Conservation (phyloP, 2,888 invertebrate genomes). For the Helicoverpa assulta region DNA sequence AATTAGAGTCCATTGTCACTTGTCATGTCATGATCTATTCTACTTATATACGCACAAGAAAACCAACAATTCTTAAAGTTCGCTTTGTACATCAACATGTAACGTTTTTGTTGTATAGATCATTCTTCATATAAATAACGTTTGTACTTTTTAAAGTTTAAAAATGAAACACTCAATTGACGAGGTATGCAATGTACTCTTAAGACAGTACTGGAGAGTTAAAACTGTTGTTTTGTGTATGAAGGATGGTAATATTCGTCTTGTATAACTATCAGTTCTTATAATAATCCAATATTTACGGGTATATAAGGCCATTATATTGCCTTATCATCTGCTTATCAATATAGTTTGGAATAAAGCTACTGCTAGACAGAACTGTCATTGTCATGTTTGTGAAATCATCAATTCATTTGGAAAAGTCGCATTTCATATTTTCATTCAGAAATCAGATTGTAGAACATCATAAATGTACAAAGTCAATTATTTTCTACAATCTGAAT, state of each 20-base stretch:
- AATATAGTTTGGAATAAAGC: background rate
- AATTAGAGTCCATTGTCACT: constrained; percentile 19
- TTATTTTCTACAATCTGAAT: constrained; percentile 34
- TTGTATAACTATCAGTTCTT: background rate
- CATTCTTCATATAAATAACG: constrained; percentile 27
- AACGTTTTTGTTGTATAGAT: constrained; percentile 39
- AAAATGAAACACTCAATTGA: constrained; percentile 7
- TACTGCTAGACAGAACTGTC: no score
- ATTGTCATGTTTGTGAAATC: background rate
- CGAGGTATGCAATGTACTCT: constrained; percentile 1
- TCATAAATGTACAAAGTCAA: constrained; percentile 33
- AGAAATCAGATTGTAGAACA: constrained; percentile 24
- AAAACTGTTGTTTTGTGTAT: background rate
- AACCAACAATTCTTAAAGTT: constrained; percentile 47
- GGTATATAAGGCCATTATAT: background rate
- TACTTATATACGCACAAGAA: constrained; percentile 74
- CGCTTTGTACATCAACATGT: constrained; percentile 39
- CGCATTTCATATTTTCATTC: background rate
- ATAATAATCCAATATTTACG: background rate
- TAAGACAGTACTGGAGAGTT: background rate
- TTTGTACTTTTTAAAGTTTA: constrained; percentile 31
- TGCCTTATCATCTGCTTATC: constrained; percentile 2
- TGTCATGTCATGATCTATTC: constrained; percentile 20
- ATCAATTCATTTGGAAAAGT: constrained; percentile 42
- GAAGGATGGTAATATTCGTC: constrained; percentile 1